A percentile compares a stretch with the other conserved stretches of the same genome.
These are phyloP conservation scores for Meta bourneti DNA, from an alignment of 2,888 invertebrate genomes.

Conservation along the genomic window DNA sequence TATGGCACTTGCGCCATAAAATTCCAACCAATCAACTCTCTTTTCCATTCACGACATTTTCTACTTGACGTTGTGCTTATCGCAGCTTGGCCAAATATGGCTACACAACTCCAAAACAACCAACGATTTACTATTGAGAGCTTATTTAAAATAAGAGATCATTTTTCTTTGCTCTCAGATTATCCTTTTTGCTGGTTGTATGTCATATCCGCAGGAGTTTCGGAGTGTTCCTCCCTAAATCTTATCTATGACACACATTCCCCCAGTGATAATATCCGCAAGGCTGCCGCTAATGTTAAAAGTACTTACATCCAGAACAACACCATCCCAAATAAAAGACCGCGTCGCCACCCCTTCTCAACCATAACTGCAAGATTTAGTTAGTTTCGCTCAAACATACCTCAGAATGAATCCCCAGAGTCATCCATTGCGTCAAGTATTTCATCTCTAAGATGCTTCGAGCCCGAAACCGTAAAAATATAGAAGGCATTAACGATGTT, in stretches of 20 bases:
- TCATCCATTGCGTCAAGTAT: slow-evolving; percentile 4
- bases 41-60: no score
- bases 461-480: background rate
- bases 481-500: background rate
- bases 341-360: background rate
- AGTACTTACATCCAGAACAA: background rate
- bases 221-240: background rate
- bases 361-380: slow-evolving; percentile 12
- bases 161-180: no score
- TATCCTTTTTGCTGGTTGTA: no score
- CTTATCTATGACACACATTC: background rate
- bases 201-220: no score
- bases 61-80: no score
- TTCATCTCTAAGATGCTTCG: slow-evolving; percentile 26
- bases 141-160: no score
- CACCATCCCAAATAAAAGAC: slow-evolving; percentile 1
- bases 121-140: no score
- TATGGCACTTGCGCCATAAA: no score
- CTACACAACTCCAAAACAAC: no score
- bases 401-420: slow-evolving; percentile 19
- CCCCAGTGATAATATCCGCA: background rate
- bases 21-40: no score
- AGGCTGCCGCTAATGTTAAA: background rate
- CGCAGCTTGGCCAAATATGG: no score
- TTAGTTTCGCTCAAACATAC: background rate